Evolutionary conservation across 2,113 vertebrate genomes (phyloP), one percentile per base, ranked within the genome.

Genomic region (Phainopepla nitens): DNA sequence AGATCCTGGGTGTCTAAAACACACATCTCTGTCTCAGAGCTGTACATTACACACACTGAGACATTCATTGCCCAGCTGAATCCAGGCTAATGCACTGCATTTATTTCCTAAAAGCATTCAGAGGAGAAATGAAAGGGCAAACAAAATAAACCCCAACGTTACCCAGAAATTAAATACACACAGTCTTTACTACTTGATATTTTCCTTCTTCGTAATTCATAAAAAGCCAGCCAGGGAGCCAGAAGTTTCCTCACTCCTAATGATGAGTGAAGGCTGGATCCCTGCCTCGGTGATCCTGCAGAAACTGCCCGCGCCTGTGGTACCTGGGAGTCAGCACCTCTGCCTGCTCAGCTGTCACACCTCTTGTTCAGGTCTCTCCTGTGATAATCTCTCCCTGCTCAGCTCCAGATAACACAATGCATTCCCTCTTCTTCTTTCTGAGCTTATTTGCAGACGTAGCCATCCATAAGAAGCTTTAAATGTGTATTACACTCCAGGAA

Each of bases 381-480:
- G 4, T 4, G 58, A 50, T 64, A 85, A 95, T 91, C 83, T 83
- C 86, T 39, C 66, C 82, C 89, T 50, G 86, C 58, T 79, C 87
- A 68, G 58, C 87, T 42, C 49, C 70, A 92, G 69, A 91, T 60
- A 82, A 93, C 86, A 77, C 89, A 84, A 64, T 56, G 70, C 81
- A 82, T 70, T 45, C 73, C 70, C 72, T 69, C 82, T 77, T 87
- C 92, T 94, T 25, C 92, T 64, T 94, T 87, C 94, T 88, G 89
- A 98, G 96, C 83, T 80, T 94, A 95, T 94, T 84, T 81, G 62
- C 89, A 84, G 93, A 83, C 4, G 51, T 72, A 91, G 92, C 66
- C 84, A 94, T 65, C 84, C 91, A 70, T 89, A 97, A 96, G 96
- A 56, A 95, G 93, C 94, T 98, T 90, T 96, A 90, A 94, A 97